Percentiles rank a stretch among this genome's conserved stretches.
These are phyloP conservation scores for Goniozus legneri DNA, from an alignment of 1,140 invertebrate species.

Conservation along the genomic window DNA sequence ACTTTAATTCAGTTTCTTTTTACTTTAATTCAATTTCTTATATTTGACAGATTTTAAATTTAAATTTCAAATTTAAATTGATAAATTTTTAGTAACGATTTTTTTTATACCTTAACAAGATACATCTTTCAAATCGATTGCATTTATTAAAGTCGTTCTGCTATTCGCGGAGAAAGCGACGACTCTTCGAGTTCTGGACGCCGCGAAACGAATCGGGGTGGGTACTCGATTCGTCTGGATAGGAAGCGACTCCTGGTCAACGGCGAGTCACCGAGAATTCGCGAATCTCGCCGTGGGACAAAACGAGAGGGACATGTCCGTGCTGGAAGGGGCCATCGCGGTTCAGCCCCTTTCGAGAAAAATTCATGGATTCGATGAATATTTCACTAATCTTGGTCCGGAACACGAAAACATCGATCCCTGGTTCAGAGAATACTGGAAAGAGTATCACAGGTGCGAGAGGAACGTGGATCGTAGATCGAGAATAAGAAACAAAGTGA, in stretches of 20 bases:
- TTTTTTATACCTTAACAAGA: neutral
- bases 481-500: too few species aligned
- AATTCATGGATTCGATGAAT: constrained; percentile 56
- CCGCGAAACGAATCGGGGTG: constrained; percentile 41
- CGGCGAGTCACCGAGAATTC: constrained; percentile 33
- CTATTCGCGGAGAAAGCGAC: constrained; percentile 57
- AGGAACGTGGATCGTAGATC: neutral
- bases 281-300: constrained; percentile 11
- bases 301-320: constrained; percentile 26
- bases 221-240: constrained; percentile 54
- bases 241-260: constrained; percentile 58
- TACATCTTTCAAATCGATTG: too few species aligned
- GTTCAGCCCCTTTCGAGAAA: constrained; percentile 54
- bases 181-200: constrained; percentile 49
- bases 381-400: constrained; percentile 50
- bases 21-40: too few species aligned
- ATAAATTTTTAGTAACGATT: neutral
- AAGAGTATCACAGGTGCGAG: constrained; percentile 56
- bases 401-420: constrained; percentile 47
- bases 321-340: constrained; percentile 57
- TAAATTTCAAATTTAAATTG: too few species aligned
- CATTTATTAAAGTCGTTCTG: constrained; percentile 52
- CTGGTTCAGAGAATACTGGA: constrained; percentile 68
- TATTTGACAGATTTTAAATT: too few species aligned
- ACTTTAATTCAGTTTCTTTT: too few species aligned